Percentiles rank a stretch among this genome's conserved stretches.
Conservation (phyloP, 2,113 vertebrate genomes). For the Sisor rabdophorus region DNA sequence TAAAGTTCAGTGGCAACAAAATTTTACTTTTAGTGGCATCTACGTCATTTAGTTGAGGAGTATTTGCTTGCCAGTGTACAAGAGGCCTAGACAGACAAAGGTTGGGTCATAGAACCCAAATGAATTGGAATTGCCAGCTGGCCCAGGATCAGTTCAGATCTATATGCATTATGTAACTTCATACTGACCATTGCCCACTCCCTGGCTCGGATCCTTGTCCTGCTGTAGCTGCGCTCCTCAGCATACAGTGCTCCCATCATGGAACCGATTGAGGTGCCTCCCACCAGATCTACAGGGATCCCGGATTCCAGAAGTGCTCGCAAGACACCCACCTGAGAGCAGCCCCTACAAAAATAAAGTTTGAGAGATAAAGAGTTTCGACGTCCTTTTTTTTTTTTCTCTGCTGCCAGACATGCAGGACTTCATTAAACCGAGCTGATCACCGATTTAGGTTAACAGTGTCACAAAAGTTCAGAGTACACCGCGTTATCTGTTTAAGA, state of each 20-base stretch:
- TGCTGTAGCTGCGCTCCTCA: constrained; percentile 83
- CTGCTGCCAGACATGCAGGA: neutral
- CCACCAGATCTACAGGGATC: constrained; percentile 87
- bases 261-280: constrained; percentile 88
- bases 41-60: neutral
- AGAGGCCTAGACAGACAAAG: neutral
- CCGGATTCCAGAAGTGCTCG: constrained; percentile 79
- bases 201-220: constrained; percentile 82
- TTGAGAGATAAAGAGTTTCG: no score
- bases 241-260: constrained; percentile 89
- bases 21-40: neutral
- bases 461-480: neutral
- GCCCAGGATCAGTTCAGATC: neutral
- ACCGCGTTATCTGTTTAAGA: neutral
- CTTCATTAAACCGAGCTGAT: neutral
- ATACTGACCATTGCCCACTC: constrained; percentile 87
- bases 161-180: neutral
- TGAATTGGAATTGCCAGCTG: neutral
- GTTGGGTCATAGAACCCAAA: no score
- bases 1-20: neutral
- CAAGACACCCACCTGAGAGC: constrained; percentile 86
- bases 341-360: constrained; percentile 73
- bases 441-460: neutral
- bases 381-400: no score
- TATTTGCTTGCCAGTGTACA: neutral